These are phyloP conservation scores for Lepus timidus DNA, from an alignment of 2,113 vertebrate genomes.

Conservation along the genomic window DNA sequence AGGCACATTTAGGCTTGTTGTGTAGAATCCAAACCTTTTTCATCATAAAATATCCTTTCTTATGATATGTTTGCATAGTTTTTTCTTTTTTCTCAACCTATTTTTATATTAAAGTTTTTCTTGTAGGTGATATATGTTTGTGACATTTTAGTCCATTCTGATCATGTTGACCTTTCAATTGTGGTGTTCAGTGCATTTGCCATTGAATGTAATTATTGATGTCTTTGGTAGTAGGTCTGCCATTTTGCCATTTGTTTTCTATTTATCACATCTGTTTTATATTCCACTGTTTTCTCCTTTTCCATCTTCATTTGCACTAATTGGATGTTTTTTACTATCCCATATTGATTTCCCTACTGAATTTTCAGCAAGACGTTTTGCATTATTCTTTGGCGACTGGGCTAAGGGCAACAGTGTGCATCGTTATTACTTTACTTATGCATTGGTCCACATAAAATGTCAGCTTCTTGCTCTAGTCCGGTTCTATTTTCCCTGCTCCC, in stretches of 20 bases:
- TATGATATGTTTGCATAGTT: neutral
- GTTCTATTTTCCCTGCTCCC: neutral
- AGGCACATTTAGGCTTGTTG: neutral
- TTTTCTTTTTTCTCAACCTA: neutral
- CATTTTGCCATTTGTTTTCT: neutral
- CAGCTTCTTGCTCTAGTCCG: neutral
- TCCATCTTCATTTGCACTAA: constrained; percentile 22
- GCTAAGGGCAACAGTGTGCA: neutral
- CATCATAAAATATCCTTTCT: neutral
- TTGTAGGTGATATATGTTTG: neutral
- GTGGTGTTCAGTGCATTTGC: neutral
- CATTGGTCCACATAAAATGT: neutral
- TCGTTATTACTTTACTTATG: neutral
- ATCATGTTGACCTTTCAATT: neutral
- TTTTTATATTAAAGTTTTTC: neutral
- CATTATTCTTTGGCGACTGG: neutral
- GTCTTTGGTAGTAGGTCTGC: neutral
- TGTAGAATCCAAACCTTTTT: neutral
- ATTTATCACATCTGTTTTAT: constrained; percentile 35
- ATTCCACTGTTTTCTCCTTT: neutral
- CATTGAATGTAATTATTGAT: neutral
- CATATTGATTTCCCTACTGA: constrained; percentile 48
- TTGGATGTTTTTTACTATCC: constrained; percentile 20
- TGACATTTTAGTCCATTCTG: neutral
- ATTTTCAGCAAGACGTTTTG: constrained; percentile 25